Evolutionary conservation across 1,140 invertebrate genomes (phyloP), one percentile per base, ranked within the genome.

Genomic region (Arion vulgaris): DNA sequence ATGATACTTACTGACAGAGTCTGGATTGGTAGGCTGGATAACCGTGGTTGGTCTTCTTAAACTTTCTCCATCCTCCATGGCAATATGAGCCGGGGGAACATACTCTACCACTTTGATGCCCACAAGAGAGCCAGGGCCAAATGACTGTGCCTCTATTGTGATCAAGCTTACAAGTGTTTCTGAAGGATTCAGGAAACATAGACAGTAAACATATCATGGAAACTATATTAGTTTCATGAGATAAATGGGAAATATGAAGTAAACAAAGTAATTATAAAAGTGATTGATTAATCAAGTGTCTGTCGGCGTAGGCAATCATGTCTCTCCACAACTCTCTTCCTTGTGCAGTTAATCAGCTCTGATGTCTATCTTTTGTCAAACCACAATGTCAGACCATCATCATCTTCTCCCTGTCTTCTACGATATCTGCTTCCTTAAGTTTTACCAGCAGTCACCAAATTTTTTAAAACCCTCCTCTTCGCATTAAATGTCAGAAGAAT

Each of bases 81-180:
- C 85, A 85, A 66, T 57, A 75, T 83, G 57, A 32, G 87, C 76
- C 7, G 88, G 86, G 32, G 89, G 89, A 32, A 88, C 89, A 82
- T 91, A 91, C 91, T 99, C 98, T 71, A 99, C 96, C 32, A 99
- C 96, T 87, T 97, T 95, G 96, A 99, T 99, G 15, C 98, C 94
- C 73, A 98, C 97, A 89, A 98, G 97, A 0, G 97, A 98, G 85
- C 96, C 96, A 0, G 97, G 96, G 0, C 98, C 98, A 92, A 98
- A 99, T 86, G 97, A 97, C 91, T 98, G 97, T 0, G 98, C 97
- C 94, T 96, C 94, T 41, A 94, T 88, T 13, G 94, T 94, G 38
- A 93, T 85, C 84, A 94, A 88, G 74, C 90, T 90, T 9, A 94
- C 90, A 66, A 94, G 86, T 45, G 92, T 86, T 84, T 93, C 93